These are phyloP conservation scores for Merodon equestris DNA, from an alignment of 2,888 invertebrate genomes.

Conservation along the genomic window DNA sequence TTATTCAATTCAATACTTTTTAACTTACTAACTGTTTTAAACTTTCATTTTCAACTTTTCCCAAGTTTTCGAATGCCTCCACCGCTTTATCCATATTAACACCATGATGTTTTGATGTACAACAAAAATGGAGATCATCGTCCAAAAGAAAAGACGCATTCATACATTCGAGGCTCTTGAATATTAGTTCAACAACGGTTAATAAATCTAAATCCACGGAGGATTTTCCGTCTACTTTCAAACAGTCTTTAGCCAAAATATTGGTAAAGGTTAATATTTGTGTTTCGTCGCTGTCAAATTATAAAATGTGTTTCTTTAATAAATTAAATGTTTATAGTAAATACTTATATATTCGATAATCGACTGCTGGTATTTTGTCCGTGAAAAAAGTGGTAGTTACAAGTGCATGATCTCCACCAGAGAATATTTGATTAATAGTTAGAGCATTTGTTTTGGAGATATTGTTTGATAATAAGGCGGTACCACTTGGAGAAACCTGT, in stretches of 20 bases:
- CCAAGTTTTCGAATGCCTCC: slow-evolving; percentile 85
- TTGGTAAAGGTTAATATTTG: slow-evolving; percentile 85
- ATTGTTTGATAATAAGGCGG: slow-evolving; percentile 76
- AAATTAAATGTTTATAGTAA: neutral
- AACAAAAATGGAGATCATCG: slow-evolving; percentile 87
- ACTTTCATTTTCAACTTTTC: slow-evolving; percentile 85
- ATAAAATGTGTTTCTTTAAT: neutral
- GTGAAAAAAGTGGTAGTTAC: slow-evolving; percentile 81
- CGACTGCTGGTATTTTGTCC: slow-evolving; percentile 80
- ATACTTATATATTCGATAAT: slow-evolving; percentile 81
- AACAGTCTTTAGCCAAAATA: slow-evolving; percentile 82
- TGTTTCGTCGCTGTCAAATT: slow-evolving; percentile 76
- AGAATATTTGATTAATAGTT: slow-evolving; percentile 82
- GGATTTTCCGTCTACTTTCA: slow-evolving; percentile 82
- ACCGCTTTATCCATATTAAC: slow-evolving; percentile 85
- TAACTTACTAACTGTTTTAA: slow-evolving; percentile 84
- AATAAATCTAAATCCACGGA: slow-evolving; percentile 84
- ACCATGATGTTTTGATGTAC: slow-evolving; percentile 89
- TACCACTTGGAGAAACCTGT: slow-evolving; percentile 81
- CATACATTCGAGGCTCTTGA: slow-evolving; percentile 90
- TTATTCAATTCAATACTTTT: neutral
- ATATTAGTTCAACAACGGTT: slow-evolving; percentile 88
- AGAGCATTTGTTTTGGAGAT: slow-evolving; percentile 48
- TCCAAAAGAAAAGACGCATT: slow-evolving; percentile 91
- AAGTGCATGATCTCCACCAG: slow-evolving; percentile 94